Base-by-base conservation (phyloP, 2,113 vertebrate genomes). In the Oncorhynchus masou region DNA sequence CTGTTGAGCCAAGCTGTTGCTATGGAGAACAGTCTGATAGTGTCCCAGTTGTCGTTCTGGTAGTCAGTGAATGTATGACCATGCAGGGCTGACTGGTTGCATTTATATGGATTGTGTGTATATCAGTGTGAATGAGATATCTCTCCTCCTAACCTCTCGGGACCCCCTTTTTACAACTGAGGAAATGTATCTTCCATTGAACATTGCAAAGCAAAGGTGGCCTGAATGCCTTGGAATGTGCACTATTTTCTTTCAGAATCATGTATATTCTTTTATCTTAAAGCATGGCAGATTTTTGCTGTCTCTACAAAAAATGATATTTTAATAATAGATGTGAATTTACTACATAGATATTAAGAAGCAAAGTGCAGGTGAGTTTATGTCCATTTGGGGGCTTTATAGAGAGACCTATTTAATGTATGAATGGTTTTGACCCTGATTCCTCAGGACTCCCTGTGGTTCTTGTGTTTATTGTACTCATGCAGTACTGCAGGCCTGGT, bases 221-320 rank as follows among this genome's bases (percentile, higher is more conserved):
- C 91, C 92, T 93, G 78, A 93, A 93, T 93, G 94, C 94, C 94
- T 96, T 93, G 91, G 88, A 84, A 82, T 91, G 94, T 96, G 95
- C 94, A 95, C 95, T 95, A 93, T 95, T 92, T 88, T 91, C 81
- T 93, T 94, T 92, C 84, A 92, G 92, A 88, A 89, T 92, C 88
- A 85, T 88, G 72, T 94, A 90, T 92, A 87, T 92, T 93, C 82
- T 88, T 83, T 88, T 88, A 87, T 83, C 78, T 84, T 82, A 79
- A 59, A 84, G 72, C 84, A 67, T 76, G 78, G 81, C 51, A 66
- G 34, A 74, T 82, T 91, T 92, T 90, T 70, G 22, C 75, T 78
- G 87, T 85, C 68, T 80, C 75, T 54, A 88, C 76, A 79, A 81
- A 79, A 81, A 73, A 54, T 5, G 51, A 83, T 90, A 89, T 91